Conservation (phyloP, 2,113 vertebrate species). For the Colinus virginianus region DNA sequence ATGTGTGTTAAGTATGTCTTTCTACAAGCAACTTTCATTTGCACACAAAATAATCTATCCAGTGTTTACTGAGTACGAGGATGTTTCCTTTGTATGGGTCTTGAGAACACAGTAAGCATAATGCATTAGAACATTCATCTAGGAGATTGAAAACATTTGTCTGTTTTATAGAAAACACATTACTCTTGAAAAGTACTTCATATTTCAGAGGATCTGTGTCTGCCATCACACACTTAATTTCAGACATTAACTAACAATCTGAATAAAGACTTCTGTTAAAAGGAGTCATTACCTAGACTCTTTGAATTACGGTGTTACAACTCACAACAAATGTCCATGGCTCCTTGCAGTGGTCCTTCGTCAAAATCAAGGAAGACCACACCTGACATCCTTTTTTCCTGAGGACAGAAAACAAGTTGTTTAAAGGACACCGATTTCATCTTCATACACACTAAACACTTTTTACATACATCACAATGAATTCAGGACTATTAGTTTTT, state of each 20-base stretch:
- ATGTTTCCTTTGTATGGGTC: background rate
- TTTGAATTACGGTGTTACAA: constrained; percentile 43
- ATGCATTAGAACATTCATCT: background rate
- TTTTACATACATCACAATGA: background rate
- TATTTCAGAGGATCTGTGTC: background rate
- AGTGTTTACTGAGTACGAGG: background rate
- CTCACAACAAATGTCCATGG: constrained; percentile 56
- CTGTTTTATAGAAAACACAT: background rate
- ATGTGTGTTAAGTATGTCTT: background rate
- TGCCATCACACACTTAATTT: background rate
- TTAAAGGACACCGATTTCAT: background rate
- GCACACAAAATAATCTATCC: background rate
- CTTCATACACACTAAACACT: background rate
- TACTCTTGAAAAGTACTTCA: background rate
- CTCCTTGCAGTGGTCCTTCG: constrained; percentile 53
- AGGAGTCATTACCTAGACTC: constrained; percentile 21
- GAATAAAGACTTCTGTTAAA: background rate
- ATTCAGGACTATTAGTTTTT: background rate
- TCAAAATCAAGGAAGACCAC: constrained; percentile 20
- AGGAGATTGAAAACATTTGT: background rate
- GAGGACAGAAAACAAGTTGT: constrained; percentile 12
- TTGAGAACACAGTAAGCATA: background rate
- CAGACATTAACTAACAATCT: constrained; percentile 18
- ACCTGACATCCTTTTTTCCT: constrained; percentile 47
- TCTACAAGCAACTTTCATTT: background rate